Conservation (phyloP, 2,113 vertebrate genomes). For the Rafetus swinhoei region DNA sequence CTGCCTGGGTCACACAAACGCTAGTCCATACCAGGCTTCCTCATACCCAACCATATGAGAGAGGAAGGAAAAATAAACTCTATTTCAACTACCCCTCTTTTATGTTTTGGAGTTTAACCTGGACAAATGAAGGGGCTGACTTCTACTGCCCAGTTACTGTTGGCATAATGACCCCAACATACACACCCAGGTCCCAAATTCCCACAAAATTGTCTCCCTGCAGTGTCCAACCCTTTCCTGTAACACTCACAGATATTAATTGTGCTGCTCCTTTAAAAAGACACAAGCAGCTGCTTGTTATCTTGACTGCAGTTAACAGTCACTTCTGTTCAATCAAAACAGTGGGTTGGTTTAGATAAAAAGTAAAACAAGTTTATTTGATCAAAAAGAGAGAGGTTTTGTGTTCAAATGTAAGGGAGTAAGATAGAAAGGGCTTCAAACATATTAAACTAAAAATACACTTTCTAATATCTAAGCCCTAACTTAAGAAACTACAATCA, state of each 20-base stretch:
- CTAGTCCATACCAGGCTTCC: conserved; percentile 34
- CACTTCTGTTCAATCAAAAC: background rate
- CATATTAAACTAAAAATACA: background rate
- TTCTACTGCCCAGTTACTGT: background rate
- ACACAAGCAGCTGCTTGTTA: background rate
- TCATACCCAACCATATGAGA: background rate
- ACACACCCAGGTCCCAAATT: background rate
- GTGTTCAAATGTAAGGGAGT: background rate
- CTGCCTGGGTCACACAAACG: conserved; percentile 24
- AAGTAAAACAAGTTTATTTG: background rate
- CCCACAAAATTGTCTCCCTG: background rate
- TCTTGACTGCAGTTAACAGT: background rate
- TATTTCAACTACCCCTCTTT: background rate
- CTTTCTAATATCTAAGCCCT: background rate
- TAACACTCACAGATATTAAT: background rate
- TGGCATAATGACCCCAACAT: background rate
- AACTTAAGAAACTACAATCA: background rate
- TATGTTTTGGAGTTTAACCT: background rate
- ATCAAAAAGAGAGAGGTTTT: background rate
- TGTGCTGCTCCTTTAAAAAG: background rate
- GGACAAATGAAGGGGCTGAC: background rate
- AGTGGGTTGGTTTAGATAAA: background rate
- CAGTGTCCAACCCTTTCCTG: background rate
- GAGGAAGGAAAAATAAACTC: accelerated
- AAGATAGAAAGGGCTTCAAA: background rate